These are phyloP conservation scores for Luscinia megarhynchos DNA, from an alignment of 2,797 vertebrate species.

Conservation along the genomic window DNA sequence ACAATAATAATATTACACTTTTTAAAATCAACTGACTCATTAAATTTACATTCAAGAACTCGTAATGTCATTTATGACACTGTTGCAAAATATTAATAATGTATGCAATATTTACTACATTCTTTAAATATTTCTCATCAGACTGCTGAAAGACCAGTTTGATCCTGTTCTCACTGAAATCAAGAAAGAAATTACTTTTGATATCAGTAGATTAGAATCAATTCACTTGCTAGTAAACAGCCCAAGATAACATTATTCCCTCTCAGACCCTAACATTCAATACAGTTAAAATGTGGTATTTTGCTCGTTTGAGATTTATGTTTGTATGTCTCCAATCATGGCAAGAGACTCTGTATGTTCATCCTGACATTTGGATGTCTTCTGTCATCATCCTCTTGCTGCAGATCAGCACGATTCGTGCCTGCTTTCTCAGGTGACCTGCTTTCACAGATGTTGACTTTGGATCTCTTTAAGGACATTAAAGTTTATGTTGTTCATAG, in stretches of 20 bases:
- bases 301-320: not conserved
- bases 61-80: slow-evolving; percentile 31
- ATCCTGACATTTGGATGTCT: not conserved
- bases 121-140: slow-evolving; percentile 73
- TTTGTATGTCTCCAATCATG: not conserved
- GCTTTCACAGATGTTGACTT: not conserved
- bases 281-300: not conserved
- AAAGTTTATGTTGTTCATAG: not conserved
- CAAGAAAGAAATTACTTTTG: not conserved
- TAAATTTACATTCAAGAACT: slow-evolving; percentile 70
- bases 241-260: not conserved
- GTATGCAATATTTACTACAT: slow-evolving; percentile 59
- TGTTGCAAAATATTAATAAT: slow-evolving; percentile 56
- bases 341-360: not conserved
- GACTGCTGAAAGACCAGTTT: slow-evolving; percentile 13
- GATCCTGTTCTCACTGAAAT: slow-evolving; percentile 8
- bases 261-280: not conserved
- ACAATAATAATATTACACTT: slow-evolving; percentile 65
- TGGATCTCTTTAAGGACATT: not conserved
- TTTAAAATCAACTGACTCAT: slow-evolving; percentile 60
- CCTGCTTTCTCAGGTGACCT: not conserved
- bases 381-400: not conserved
- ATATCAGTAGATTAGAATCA: slow-evolving; percentile 30
- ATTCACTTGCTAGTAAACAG: slow-evolving; percentile 17
- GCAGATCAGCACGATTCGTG: not conserved